Evolutionary conservation across 2,797 vertebrate species (phyloP).

Genomic region (Dryobates pubescens): DNA sequence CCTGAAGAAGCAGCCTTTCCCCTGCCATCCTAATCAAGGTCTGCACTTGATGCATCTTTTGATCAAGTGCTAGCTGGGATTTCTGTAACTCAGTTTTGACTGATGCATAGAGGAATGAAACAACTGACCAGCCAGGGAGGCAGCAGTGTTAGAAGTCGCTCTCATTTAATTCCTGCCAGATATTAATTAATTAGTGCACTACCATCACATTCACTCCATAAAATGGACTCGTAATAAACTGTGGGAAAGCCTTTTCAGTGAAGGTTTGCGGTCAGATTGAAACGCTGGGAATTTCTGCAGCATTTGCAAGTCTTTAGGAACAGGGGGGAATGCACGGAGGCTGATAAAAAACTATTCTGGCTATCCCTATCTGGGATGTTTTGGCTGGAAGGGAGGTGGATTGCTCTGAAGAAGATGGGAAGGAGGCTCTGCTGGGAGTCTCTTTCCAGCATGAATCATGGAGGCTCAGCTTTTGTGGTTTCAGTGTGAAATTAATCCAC

Average conservation of each 20-base stretch:
- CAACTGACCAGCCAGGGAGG: background rate
- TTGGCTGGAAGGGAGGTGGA: background rate
- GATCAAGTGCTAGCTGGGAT: background rate
- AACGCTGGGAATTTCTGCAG: background rate
- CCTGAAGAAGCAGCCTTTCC: background rate
- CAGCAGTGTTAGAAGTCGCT: background rate
- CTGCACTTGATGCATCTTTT: background rate
- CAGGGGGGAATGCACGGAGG: background rate
- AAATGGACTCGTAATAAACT: background rate
- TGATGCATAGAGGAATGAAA: background rate
- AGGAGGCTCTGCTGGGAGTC: background rate
- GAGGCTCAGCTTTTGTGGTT: background rate
- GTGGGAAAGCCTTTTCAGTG: background rate
- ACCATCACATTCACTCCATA: background rate
- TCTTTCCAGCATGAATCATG: background rate
- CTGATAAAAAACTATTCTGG: background rate
- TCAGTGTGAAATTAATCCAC: background rate
- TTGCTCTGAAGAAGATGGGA: background rate
- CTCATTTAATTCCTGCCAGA: background rate
- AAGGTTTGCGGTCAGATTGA: background rate
- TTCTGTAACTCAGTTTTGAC: constrained; percentile 15
- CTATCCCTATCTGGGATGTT: fast-evolving
- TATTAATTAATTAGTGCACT: constrained; percentile 14
- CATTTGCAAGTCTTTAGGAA: constrained; percentile 4
- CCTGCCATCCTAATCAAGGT: background rate